A percentile compares a stretch with the other conserved stretches of the same genome.
These are phyloP conservation scores for Aurelia sp. DNA, from an alignment of 30 jellyfish, hydroid and myxozoan genomes.

Conservation along the genomic window DNA sequence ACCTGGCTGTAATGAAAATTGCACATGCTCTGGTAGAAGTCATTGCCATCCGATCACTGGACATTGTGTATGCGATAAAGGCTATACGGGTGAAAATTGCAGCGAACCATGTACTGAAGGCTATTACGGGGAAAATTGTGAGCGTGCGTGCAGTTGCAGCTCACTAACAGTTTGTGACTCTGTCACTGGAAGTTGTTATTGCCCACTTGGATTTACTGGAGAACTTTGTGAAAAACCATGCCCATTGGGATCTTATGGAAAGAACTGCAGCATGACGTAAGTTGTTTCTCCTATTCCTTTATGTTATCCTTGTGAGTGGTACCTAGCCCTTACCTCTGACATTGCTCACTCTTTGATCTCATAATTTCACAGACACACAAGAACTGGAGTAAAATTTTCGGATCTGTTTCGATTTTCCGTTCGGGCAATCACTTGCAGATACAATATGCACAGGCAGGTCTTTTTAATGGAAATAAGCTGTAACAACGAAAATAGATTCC, in stretches of 20 bases:
- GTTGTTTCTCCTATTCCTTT: neutral
- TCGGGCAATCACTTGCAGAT: no score
- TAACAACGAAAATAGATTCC: no score
- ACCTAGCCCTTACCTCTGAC: no score
- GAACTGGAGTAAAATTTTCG: no score
- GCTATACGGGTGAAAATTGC: slow-evolving; percentile 41
- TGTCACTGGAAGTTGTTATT: slow-evolving; percentile 68
- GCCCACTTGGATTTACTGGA: slow-evolving; percentile 76
- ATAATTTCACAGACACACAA: no score
- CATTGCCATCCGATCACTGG: slow-evolving; percentile 70
- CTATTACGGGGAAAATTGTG: slow-evolving; percentile 56
- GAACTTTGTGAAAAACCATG: slow-evolving; percentile 62
- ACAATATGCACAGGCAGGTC: no score
- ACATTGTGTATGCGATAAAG: slow-evolving; percentile 63
- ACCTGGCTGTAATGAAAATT: slow-evolving; percentile 48
- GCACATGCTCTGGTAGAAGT: slow-evolving; percentile 61
- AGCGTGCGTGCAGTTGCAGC: slow-evolving; percentile 43
- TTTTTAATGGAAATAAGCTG: no score
- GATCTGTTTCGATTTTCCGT: no score
- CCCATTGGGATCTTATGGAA: slow-evolving; percentile 59
- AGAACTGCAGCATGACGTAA: slow-evolving; percentile 59
- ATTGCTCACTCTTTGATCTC: no score
- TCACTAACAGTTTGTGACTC: slow-evolving; percentile 55
- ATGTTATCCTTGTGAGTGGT: neutral
- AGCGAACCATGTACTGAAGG: slow-evolving; percentile 62